Evolutionary conservation across 2,797 vertebrate species (phyloP).

Genomic region (Myiotriccus ornatus): DNA sequence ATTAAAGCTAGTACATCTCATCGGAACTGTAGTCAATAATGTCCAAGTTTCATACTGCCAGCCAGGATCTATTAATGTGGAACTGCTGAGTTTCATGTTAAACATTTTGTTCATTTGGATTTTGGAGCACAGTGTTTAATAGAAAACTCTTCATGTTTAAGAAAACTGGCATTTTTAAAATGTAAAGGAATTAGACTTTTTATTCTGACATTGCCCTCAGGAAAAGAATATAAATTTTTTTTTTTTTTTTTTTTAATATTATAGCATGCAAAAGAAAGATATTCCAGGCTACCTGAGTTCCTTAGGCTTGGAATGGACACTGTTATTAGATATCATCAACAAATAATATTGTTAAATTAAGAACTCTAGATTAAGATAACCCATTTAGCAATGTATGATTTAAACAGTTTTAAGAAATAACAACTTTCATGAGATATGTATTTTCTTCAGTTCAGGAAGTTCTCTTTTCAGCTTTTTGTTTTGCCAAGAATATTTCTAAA

Average conservation of each 20-base stretch:
- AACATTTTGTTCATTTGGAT: constrained; percentile 44
- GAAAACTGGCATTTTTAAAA: not conserved
- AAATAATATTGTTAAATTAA: not conserved
- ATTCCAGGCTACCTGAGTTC: not conserved
- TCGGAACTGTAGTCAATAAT: constrained; percentile 53
- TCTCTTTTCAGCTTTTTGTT: not conserved
- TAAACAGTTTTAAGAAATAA: not conserved
- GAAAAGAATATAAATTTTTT: not conserved
- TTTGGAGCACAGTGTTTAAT: constrained; percentile 1
- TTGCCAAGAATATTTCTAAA: constrained; percentile 5
- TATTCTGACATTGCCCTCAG: not conserved
- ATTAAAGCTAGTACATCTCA: constrained; percentile 22
- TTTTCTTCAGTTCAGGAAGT: not conserved
- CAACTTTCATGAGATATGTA: not conserved
- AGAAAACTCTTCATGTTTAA: constrained; percentile 5
- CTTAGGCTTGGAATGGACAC: not conserved
- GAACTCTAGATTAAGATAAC: not conserved
- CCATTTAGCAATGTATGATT: not conserved
- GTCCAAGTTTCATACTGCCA: constrained; percentile 26
- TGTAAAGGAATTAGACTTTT: not conserved
- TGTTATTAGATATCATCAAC: not conserved
- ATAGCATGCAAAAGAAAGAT: not conserved
- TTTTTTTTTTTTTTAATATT: not conserved
- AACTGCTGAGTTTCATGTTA: constrained; percentile 2
- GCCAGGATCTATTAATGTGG: constrained; percentile 6